Evolutionary conservation across 92 coral and sea anemone species (phyloP), one percentile per base, ranked within the genome.

Genomic region (Epizoanthus rinbou): DNA sequence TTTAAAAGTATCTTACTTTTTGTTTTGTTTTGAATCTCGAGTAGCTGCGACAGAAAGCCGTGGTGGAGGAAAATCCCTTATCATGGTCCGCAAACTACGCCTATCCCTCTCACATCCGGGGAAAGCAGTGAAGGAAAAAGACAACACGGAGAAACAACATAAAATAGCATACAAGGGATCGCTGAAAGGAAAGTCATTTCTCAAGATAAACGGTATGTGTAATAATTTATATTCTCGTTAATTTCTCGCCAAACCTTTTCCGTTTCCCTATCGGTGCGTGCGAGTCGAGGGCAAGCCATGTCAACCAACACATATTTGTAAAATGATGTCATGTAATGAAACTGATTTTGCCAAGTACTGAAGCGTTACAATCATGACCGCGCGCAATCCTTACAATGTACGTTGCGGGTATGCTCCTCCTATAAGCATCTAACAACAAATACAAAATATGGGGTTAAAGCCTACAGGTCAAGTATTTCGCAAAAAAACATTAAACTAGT

Each of bases 81-180:
- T 56, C 19, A 78, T 78, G 82, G 82, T 69, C 11, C 54, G 82
- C 23, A 78, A 60, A 43, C 53, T 78, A 18, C 72, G 64, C 28
- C 39, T 78, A 33, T 78, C 82, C 15, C 47, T 78, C 50, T 41
- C 82, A 11, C 82, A 78, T 78, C 82, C 70, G 18, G 58, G 58
- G 1, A 21, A 39, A 63, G 47, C 47, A 60, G 82, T 39, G 71
- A 78, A 21, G 25, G 71, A 39, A 62, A 78, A n/a, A 2, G 82
- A 78, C 25, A 60, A 14, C 9, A 7, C 57, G 47, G 66, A 62
- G 41, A 76, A 76, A 60, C 41, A 39, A 50, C 57, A 78, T 25
- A 78, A 78, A 62, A 69, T 78, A 8, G 60, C n/a, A 15, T 78
- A 78, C 71, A 78, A 63, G 23, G 82, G 82, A 6, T 78, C 82